Evolutionary conservation across 1,140 invertebrate species (phyloP).

Genomic region (Lepidurus apus): DNA sequence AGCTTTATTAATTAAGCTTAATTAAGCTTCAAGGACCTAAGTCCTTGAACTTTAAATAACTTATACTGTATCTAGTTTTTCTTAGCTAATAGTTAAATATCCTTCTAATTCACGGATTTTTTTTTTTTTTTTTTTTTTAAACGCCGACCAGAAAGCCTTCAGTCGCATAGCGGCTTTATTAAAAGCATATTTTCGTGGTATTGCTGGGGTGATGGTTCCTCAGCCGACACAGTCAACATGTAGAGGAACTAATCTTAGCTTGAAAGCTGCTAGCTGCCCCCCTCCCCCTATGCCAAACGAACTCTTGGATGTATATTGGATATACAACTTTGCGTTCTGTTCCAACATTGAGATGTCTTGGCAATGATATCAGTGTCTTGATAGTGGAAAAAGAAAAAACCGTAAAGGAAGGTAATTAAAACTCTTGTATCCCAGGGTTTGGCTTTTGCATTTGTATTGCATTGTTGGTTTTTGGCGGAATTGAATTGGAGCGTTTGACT

Average conservation of each 20-base stretch:
- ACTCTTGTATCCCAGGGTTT: too few relatives aligned
- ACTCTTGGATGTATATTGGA: neutral
- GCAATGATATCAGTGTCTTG: neutral
- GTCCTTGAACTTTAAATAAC: too few relatives aligned
- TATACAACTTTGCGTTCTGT: neutral
- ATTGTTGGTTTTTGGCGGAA: too few relatives aligned
- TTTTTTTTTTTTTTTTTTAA: too few relatives aligned
- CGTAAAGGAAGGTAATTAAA: neutral
- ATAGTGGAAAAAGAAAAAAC: neutral
- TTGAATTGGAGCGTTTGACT: too few relatives aligned
- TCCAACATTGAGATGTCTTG: slow-evolving; percentile 11
- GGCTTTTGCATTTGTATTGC: too few relatives aligned
- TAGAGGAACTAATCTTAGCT: slow-evolving; percentile 19
- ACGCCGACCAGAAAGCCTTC: neutral
- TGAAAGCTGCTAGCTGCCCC: neutral
- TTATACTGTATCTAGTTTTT: too few relatives aligned
- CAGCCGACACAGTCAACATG: neutral
- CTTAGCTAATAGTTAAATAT: too few relatives aligned
- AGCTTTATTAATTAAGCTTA: too few relatives aligned
- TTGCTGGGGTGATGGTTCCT: neutral
- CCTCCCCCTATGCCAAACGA: neutral
- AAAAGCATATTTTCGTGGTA: neutral
- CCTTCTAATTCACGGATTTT: too few relatives aligned
- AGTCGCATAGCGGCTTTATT: neutral
- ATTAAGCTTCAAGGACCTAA: too few relatives aligned